Evolutionary conservation across 2,113 vertebrate genomes (phyloP).

Genomic region (Dermatemys mawii): DNA sequence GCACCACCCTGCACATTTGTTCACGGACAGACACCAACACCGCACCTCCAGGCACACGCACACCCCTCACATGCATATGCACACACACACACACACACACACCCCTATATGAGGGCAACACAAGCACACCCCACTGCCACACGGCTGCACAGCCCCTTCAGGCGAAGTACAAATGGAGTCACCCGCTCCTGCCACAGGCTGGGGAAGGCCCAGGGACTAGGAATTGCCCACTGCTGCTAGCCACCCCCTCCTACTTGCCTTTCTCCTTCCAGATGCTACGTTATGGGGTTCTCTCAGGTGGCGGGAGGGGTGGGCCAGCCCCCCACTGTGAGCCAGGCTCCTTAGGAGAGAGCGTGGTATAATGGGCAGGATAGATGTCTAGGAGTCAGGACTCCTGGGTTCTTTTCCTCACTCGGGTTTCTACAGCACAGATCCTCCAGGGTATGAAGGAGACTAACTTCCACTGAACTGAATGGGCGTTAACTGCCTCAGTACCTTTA

Average conservation of each 20-base stretch:
- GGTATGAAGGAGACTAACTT: not conserved
- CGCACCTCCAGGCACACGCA: too few species aligned
- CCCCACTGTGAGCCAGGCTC: not conserved
- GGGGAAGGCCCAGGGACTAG: not conserved
- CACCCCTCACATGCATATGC: too few species aligned
- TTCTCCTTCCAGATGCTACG: not conserved
- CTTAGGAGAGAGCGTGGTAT: not conserved
- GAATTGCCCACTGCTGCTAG: not conserved
- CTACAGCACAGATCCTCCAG: not conserved
- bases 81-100: not conserved
- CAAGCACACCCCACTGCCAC: too few species aligned
- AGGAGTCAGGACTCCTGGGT: not conserved
- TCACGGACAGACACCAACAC: too few species aligned
- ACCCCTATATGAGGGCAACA: not conserved
- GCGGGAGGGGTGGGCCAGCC: not conserved
- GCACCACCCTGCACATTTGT: too few species aligned
- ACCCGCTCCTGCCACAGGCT: not conserved
- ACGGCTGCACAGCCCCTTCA: too few species aligned
- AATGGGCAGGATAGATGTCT: not conserved
- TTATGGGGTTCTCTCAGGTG: not conserved
- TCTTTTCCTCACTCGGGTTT: not conserved
- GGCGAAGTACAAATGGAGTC: not conserved
- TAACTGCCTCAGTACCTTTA: not conserved
- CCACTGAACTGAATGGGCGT: not conserved
- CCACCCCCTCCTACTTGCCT: not conserved